A percentile compares a stretch with the other conserved stretches of the same genome.
These are phyloP conservation scores for Notoglanidium macrostoma DNA, from an alignment of 2,797 vertebrate genomes.

Conservation along the genomic window DNA sequence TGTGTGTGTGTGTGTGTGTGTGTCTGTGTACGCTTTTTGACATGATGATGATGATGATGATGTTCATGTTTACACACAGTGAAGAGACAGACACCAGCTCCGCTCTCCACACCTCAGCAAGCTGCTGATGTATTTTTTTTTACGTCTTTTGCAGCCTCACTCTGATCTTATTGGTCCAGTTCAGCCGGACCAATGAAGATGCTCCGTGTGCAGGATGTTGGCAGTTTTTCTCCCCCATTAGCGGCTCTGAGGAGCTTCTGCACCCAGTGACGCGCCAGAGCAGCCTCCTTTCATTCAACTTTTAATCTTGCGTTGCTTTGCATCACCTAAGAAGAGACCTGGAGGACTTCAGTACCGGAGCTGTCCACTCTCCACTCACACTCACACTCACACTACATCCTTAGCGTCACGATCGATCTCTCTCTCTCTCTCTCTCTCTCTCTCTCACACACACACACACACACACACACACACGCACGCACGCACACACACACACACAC, in stretches of 20 bases:
- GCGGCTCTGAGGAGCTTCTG: slow-evolving; percentile 53
- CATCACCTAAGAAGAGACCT: slow-evolving; percentile 21
- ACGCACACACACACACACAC: slow-evolving; percentile 42
- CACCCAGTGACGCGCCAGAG: slow-evolving; percentile 14
- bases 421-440: neutral
- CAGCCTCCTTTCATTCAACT: slow-evolving; percentile 41
- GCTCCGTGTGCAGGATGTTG: slow-evolving; percentile 45
- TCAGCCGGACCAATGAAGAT: slow-evolving; percentile 61
- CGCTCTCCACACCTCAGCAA: neutral
- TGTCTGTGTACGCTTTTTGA: neutral
- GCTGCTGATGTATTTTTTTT: neutral
- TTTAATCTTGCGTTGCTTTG: slow-evolving; percentile 31
- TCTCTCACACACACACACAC: slow-evolving; percentile 27
- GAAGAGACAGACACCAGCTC: neutral
- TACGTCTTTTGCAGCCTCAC: slow-evolving; percentile 27
- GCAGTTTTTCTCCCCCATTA: slow-evolving; percentile 58
- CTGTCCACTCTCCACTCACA: slow-evolving; percentile 67
- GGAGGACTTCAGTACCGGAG: slow-evolving; percentile 77
- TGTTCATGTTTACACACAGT: slow-evolving; percentile 25
- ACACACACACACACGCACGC: slow-evolving; percentile 40
- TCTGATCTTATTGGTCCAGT: slow-evolving; percentile 60
- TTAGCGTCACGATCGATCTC: slow-evolving; percentile 20
- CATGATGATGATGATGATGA: slow-evolving; percentile 10
- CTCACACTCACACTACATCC: slow-evolving; percentile 37
- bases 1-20: neutral